These are phyloP conservation scores for Calonectris borealis DNA, from an alignment of 2,113 vertebrate species.

Conservation along the genomic window DNA sequence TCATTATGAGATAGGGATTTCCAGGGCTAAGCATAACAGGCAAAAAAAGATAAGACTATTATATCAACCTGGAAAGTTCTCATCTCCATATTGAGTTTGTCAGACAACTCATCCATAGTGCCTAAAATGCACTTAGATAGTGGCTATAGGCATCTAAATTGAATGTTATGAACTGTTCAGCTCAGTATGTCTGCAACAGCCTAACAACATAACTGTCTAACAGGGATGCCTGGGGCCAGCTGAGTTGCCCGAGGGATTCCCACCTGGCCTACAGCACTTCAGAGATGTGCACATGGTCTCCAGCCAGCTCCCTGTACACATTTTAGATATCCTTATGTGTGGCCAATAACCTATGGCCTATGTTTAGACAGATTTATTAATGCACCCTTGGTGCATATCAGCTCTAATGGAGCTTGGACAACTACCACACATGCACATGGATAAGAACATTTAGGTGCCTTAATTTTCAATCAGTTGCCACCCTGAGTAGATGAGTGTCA, in stretches of 20 bases:
- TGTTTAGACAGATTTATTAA: not conserved
- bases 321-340: not conserved
- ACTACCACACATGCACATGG: accelerated
- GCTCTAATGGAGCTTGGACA: not conserved
- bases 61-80: not conserved
- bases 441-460: not conserved
- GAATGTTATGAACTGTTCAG: not conserved
- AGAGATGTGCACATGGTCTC: not conserved
- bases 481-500: not conserved
- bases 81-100: not conserved
- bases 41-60: not conserved
- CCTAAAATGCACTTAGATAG: not conserved
- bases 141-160: not conserved
- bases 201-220: not conserved
- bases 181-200: not conserved
- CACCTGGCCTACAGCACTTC: not conserved
- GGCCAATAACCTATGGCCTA: not conserved
- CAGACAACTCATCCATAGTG: not conserved
- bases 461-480: not conserved
- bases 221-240: not conserved
- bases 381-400: not conserved
- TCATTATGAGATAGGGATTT: not conserved
- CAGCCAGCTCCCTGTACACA: not conserved
- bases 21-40: not conserved
- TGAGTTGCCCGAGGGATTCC: not conserved